These are phyloP conservation scores for Helleia helle DNA, from an alignment of 2,888 invertebrate species.

Conservation along the genomic window DNA sequence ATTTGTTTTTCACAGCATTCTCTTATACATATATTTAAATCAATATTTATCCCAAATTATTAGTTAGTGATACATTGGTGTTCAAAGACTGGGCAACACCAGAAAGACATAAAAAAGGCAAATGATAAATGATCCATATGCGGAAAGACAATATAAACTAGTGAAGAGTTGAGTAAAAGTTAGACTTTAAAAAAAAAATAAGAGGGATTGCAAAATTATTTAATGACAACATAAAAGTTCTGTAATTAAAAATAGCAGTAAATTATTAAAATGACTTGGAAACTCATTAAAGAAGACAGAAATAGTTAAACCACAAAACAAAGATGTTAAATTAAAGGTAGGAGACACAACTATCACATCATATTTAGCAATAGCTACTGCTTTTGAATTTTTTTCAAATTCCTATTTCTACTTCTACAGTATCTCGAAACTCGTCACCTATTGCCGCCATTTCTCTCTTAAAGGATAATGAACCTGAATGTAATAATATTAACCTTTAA, in stretches of 20 bases:
- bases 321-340: not conserved
- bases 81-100: not conserved
- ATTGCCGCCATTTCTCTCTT: not conserved
- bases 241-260: not conserved
- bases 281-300: no score
- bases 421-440: not conserved
- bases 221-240: not conserved
- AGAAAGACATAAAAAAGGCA: not conserved
- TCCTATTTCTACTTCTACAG: not conserved
- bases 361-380: conserved; percentile 2
- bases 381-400: conserved; percentile 6
- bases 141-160: not conserved
- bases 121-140: not conserved
- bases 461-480: no score
- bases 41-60: not conserved
- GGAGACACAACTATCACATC: not conserved
- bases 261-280: not conserved
- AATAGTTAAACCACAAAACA: not conserved
- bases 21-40: not conserved
- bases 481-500: not conserved
- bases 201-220: not conserved
- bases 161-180: not conserved
- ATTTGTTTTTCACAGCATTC: no score
- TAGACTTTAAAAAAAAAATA: not conserved
- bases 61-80: not conserved